phyloP scores from a whole-genome alignment of 2,113 vertebrate genomes.

The Butastur rufipennis region DNA sequence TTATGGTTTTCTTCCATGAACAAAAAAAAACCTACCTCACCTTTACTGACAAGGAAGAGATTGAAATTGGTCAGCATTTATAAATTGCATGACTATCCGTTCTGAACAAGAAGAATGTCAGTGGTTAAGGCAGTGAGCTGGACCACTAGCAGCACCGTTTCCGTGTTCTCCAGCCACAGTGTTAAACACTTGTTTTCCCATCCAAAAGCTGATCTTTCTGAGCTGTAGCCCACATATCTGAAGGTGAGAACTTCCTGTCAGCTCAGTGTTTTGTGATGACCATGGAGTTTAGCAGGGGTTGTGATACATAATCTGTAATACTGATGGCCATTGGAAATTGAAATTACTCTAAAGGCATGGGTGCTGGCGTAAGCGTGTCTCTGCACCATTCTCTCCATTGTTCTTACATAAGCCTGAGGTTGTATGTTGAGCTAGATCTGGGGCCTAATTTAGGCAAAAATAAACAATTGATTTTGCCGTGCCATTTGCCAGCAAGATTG shows the following conservation, averaged over 20 bases:
- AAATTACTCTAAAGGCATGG: accelerated
- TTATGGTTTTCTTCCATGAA: accelerated
- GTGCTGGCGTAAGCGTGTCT: neutral
- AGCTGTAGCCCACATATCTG: accelerated
- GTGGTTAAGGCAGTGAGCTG: neutral
- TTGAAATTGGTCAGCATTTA: neutral
- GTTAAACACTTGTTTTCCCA: neutral
- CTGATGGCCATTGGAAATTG: neutral
- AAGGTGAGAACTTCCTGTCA: neutral
- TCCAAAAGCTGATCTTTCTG: neutral
- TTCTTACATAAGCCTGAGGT: neutral
- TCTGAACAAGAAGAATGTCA: neutral
- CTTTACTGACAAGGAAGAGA: neutral
- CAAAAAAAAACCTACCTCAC: neutral
- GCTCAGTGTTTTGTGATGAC: neutral
- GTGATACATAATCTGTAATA: neutral
- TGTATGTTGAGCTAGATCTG: neutral
- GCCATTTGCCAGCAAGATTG: neutral
- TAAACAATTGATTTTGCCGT: neutral
- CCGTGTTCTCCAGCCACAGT: accelerated
- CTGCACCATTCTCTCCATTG: neutral
- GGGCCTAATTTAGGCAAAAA: neutral
- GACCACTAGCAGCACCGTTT: neutral
- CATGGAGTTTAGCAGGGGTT: neutral
- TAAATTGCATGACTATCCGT: neutral